Conservation (phyloP, 1,140 invertebrate species). For the Melanaphis sacchari region DNA sequence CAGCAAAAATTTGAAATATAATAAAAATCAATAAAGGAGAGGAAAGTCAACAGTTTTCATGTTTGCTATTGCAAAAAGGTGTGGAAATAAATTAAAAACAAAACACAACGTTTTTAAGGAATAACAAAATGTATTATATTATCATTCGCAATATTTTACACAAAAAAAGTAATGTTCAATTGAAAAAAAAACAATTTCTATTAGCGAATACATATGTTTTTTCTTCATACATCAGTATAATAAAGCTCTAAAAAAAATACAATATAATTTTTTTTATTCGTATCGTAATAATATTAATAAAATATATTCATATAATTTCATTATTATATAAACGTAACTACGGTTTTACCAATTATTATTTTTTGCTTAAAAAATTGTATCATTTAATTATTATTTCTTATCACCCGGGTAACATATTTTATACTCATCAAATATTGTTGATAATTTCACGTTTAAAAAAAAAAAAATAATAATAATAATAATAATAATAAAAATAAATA, state of each 20-base stretch:
- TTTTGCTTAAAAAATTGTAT: background rate
- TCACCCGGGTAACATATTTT: conserved; percentile 52
- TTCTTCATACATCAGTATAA: conserved; percentile 45
- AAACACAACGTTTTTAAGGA: conserved; percentile 22
- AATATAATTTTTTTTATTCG: conserved; percentile 52
- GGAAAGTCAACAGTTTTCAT: background rate
- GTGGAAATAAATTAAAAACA: background rate
- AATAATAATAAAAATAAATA: conserved; percentile 45
- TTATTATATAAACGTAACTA: conserved; percentile 55
- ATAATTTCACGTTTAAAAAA: conserved; percentile 38
- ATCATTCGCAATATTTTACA: conserved; percentile 55
- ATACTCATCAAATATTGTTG: conserved; percentile 13
- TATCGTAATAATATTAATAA: conserved; percentile 53
- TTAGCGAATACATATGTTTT: conserved; percentile 51
- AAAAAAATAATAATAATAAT: conserved; percentile 25
- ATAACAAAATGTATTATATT: conserved; percentile 57
- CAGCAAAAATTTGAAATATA: too few species aligned
- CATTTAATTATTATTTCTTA: conserved; percentile 30
- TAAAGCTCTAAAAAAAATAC: conserved; percentile 58
- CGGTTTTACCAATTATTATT: conserved; percentile 19
- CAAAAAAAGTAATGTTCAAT: conserved; percentile 46
- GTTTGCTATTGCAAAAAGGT: background rate
- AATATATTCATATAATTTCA: conserved; percentile 55
- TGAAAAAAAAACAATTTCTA: conserved; percentile 53
- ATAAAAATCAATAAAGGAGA: background rate